Conservation (phyloP, 2,797 vertebrate species). For the Darevskia mixta region DNA sequence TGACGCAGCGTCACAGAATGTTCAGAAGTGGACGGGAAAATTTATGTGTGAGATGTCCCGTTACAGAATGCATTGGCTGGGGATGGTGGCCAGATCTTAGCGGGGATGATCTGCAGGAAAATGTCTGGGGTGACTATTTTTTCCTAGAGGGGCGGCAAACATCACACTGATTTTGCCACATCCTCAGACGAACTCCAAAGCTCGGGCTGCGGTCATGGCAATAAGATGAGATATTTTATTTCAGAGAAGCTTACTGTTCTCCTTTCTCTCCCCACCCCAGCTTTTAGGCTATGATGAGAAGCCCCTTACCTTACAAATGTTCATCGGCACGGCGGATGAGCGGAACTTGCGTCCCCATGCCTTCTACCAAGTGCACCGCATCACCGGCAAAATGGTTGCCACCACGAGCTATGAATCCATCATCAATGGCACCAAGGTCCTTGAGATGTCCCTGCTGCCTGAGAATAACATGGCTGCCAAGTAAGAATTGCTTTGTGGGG, state of each 20-base stretch:
- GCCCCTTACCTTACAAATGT: slow-evolving; percentile 92
- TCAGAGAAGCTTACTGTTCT: background rate
- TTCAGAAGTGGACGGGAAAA: background rate
- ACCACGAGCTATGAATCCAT: slow-evolving; percentile 92
- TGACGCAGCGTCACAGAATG: background rate
- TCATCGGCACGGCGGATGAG: slow-evolving; percentile 93
- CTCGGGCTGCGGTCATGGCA: background rate
- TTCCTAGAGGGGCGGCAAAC: no score
- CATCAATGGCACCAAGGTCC: slow-evolving; percentile 90
- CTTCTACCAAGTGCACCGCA: slow-evolving; percentile 95
- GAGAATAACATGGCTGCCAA: slow-evolving; percentile 95
- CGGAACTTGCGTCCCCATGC: slow-evolving; percentile 91
- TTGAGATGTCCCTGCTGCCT: slow-evolving; percentile 91
- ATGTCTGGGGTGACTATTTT: background rate
- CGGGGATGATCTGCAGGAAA: background rate
- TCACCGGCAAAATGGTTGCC: slow-evolving; percentile 94
- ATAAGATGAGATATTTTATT: no score
- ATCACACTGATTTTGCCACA: background rate
- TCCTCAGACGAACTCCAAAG: background rate
- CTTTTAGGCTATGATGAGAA: slow-evolving; percentile 91
- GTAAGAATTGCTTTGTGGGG: slow-evolving; percentile 75
- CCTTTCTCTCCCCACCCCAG: slow-evolving; percentile 69
- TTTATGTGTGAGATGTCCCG: background rate
- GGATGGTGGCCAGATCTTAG: background rate
- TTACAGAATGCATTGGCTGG: background rate